Percentiles rank a stretch among this genome's conserved stretches.
These are phyloP conservation scores for Philopedon plagiatum DNA, from an alignment of 2,888 invertebrate genomes.

Conservation along the genomic window DNA sequence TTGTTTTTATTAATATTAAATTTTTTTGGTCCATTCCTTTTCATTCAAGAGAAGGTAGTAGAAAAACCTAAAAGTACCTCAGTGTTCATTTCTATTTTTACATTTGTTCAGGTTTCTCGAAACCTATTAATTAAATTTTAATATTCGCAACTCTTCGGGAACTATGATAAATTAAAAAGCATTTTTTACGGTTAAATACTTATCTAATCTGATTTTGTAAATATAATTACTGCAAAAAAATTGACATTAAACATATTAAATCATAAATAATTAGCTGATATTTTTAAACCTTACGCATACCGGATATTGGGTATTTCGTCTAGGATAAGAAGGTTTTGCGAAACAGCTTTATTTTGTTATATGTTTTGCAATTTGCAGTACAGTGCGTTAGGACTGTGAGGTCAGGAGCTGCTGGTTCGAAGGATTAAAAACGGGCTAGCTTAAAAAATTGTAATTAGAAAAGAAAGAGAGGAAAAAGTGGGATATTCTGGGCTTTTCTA, in stretches of 20 bases:
- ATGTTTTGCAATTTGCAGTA: no score
- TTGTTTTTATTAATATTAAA: no score
- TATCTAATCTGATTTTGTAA: neutral
- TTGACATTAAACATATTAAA: conserved; percentile 21
- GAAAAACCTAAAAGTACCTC: neutral
- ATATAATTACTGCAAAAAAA: conserved; percentile 20
- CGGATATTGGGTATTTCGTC: conserved; percentile 3
- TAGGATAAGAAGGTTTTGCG: neutral
- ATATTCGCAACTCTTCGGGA: conserved; percentile 11
- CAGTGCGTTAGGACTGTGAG: no score
- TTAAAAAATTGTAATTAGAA: no score
- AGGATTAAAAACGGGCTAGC: no score
- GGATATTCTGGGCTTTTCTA: no score
- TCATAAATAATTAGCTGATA: conserved; percentile 20
- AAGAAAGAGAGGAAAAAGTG: no score
- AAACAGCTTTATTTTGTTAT: neutral
- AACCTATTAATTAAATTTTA: conserved; percentile 12
- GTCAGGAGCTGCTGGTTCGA: no score
- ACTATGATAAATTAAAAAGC: conserved; percentile 4
- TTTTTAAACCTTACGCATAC: conserved; percentile 24
- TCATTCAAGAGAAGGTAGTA: no score
- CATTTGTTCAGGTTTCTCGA: neutral
- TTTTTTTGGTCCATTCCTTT: no score
- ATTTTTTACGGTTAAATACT: neutral
- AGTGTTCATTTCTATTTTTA: conserved; percentile 10